Percentiles rank a stretch among this genome's conserved stretches.
Conservation (phyloP, 1,140 invertebrate species). For the Heliothis virescens region DNA sequence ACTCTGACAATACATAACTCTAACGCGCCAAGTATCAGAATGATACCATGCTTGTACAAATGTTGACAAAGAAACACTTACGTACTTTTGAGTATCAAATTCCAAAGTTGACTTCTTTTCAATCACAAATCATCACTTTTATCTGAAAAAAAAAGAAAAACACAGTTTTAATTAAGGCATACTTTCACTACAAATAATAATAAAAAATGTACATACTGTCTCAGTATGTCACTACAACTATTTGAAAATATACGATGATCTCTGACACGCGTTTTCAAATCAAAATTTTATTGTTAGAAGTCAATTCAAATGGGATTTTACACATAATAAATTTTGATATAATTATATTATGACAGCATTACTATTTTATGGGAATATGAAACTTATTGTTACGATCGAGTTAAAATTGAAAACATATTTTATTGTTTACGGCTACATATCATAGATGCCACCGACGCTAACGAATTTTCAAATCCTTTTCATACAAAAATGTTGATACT, state of each 20-base stretch:
- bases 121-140: constrained; percentile 5
- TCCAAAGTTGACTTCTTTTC: neutral
- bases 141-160: constrained; percentile 24
- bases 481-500: neutral
- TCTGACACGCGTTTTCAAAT: neutral
- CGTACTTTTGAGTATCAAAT: neutral
- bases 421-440: neutral
- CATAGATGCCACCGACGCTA: neutral
- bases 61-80: neutral
- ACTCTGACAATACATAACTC: neutral
- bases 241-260: neutral
- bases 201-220: neutral
- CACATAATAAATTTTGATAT: constrained; percentile 20
- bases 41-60: too few relatives aligned
- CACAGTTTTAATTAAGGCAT: neutral
- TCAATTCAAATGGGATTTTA: constrained; percentile 18
- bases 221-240: neutral
- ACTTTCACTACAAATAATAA: neutral
- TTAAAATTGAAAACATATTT: constrained; percentile 11
- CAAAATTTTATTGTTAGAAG: neutral
- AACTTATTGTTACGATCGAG: constrained; percentile 1
- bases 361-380: constrained; percentile 27
- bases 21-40: too few relatives aligned
- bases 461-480: neutral
- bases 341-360: constrained; percentile 14